Evolutionary conservation across 1,140 invertebrate species (phyloP), one percentile per base, ranked within the genome.

Genomic region (Cotesia glomerata): DNA sequence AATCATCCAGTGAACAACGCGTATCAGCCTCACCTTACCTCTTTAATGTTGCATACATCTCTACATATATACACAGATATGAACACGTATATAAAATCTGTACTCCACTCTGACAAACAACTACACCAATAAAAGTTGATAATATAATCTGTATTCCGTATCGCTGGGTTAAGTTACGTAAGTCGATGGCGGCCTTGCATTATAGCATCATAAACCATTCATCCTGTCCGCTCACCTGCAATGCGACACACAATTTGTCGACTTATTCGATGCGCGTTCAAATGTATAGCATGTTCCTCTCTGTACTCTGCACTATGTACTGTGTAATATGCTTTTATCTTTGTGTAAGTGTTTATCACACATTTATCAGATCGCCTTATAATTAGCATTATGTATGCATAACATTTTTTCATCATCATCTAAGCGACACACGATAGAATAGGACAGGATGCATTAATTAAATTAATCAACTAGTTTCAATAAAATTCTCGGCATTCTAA

Each of bases 141-240:
- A 77, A 81, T 78, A 78, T 80, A 77, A 81, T 78, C 73, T 76
- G 69, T 79, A 78, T 80, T 78, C 77, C 76, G 78, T 80, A 81
- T 82, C 77, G 81, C 78, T 82, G 74, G 77, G 78, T 79, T 79
- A 73, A 72, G 74, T 79, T 81, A 83, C 82, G 78, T 83, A 85
- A 76, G 61, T 63, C 56, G 71, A 56, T 74, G 74, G 69, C 79
- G 83, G 79, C 82, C 82, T 85, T 84, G 84, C 81, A 81, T 84
- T 82, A 84, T 82, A 81, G 77, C 82, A 81, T 84, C 82, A 82
- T 82, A 82, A 58, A 84, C 79, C 81, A 81, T 83, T 84, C 81
- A 81, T 83, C 77, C 82, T 82, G 80, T 82, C 81, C 82, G 78
- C 80, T 84, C 81, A 85, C 84, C 84, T 84, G 82, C 79, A 81